Evolutionary conservation across 2,797 vertebrate species (phyloP).

Genomic region (Lepus townsendii): DNA sequence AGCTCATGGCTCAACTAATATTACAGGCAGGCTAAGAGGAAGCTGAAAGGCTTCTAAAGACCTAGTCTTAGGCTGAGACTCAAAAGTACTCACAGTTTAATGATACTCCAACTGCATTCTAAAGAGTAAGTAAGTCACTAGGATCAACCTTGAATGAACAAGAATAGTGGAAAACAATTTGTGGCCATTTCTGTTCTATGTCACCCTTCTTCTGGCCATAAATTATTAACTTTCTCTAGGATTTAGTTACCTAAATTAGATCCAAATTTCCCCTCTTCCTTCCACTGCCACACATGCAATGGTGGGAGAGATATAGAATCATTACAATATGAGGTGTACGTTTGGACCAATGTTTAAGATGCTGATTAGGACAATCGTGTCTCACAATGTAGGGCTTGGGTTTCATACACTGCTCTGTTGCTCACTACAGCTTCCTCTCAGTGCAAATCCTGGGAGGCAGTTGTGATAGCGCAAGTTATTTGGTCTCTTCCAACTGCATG

Average conservation of each 20-base stretch:
- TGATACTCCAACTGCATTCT: not conserved
- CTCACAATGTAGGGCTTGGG: too few species aligned
- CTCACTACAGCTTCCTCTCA: too few species aligned
- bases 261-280: not conserved
- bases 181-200: not conserved
- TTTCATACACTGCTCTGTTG: too few species aligned
- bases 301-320: not conserved
- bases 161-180: not conserved
- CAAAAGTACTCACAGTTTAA: not conserved
- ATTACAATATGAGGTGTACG: not conserved
- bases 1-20: not conserved
- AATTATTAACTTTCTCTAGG: constrained; percentile 4
- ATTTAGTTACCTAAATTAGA: constrained; percentile 5
- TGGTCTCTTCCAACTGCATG: too few species aligned
- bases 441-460: too few species aligned
- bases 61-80: not conserved
- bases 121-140: not conserved
- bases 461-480: too few species aligned
- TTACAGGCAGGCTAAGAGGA: not conserved
- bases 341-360: too few species aligned
- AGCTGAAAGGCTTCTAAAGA: not conserved
- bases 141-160: not conserved
- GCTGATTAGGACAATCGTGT: too few species aligned
- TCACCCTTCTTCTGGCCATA: not conserved
- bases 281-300: not conserved